A percentile compares a stretch with the other conserved stretches of the same genome.
Conservation (phyloP, 2,797 vertebrate genomes). For the Cottoperca gobio region DNA sequence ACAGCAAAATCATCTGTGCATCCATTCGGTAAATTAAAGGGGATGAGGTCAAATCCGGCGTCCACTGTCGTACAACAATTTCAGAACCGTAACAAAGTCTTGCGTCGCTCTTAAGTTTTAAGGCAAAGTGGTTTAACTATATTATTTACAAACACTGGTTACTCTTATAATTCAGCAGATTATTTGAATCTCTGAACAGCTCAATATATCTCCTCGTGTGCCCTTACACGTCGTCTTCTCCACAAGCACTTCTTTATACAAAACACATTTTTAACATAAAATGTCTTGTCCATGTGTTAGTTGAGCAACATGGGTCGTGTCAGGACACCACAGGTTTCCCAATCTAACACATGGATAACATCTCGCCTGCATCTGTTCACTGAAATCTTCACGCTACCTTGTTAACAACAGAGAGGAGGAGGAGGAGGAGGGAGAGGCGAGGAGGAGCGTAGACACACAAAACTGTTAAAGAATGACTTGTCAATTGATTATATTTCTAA, state of each 20-base stretch:
- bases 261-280: constrained; percentile 5
- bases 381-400: constrained; percentile 47
- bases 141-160: too few relatives aligned
- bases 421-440: background rate
- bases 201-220: background rate
- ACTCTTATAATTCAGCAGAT: too few relatives aligned
- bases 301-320: constrained; percentile 19
- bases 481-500: background rate
- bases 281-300: constrained; percentile 20
- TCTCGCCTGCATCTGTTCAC: constrained; percentile 48
- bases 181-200: background rate
- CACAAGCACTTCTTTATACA: background rate
- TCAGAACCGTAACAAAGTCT: too few relatives aligned
- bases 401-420: constrained; percentile 20
- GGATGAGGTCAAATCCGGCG: too few relatives aligned
- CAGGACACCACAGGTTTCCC: constrained; percentile 20
- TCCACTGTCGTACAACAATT: too few relatives aligned
- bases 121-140: too few relatives aligned
- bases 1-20: too few relatives aligned
- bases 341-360: constrained; percentile 46
- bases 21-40: too few relatives aligned
- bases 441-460: background rate
- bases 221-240: background rate
- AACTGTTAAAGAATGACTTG: background rate
- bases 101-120: too few relatives aligned